A percentile compares a stretch with the other conserved stretches of the same genome.
Conservation (phyloP, 2,113 vertebrate species). For the Corythornis cristatus region DNA sequence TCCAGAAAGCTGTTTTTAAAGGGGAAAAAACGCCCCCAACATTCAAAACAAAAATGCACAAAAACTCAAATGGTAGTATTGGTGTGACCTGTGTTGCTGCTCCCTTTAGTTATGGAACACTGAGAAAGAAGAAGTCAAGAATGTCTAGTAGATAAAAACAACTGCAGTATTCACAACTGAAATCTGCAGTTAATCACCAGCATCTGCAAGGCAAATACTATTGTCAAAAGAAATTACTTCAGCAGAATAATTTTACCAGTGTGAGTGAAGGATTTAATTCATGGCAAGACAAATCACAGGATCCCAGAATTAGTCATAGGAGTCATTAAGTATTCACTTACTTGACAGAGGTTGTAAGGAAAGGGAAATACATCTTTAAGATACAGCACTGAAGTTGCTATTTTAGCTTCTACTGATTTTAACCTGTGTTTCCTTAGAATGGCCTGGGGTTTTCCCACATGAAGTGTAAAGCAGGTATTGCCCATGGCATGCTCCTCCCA, state of each 20-base stretch:
- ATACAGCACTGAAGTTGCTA: background rate
- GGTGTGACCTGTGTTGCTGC: background rate
- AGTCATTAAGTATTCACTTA: constrained; percentile 22
- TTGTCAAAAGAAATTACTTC: constrained; percentile 27
- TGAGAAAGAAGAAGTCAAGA: background rate
- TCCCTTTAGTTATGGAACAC: background rate
- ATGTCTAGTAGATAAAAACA: background rate
- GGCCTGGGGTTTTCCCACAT: background rate
- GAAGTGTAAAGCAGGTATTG: background rate
- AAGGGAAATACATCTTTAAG: background rate
- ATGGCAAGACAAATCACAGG: constrained; percentile 4
- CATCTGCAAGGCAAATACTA: constrained; percentile 33
- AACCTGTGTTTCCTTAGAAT: background rate
- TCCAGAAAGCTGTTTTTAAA: background rate
- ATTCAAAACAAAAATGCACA: too few relatives aligned
- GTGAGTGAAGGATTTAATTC: constrained; percentile 12
- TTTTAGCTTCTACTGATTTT: background rate
- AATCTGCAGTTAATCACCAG: background rate
- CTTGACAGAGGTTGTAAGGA: background rate
- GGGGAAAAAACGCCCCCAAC: background rate
- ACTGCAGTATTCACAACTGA: background rate
- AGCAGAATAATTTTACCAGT: constrained; percentile 16
- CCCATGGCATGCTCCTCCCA: background rate
- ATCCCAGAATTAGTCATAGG: constrained; percentile 27
- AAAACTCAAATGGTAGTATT: background rate